Evolutionary conservation across 2,113 vertebrate species (phyloP).

Genomic region (Myrmecophaga tridactyla): DNA sequence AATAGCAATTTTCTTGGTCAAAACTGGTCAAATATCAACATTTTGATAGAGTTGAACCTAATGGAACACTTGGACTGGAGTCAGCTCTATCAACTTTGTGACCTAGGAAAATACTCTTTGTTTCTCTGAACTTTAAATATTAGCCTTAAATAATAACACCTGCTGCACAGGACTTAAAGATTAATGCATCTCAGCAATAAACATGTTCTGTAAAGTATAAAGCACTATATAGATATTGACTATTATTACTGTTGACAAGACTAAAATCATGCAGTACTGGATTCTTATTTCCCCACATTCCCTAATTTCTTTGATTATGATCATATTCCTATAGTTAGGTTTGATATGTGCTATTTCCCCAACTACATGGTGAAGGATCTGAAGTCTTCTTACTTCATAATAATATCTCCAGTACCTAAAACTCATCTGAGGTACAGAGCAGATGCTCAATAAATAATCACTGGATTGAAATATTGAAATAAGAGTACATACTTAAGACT

Average conservation of each 20-base stretch:
- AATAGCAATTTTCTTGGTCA: not conserved
- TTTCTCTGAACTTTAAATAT: constrained; percentile 17
- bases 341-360: not conserved
- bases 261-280: not conserved
- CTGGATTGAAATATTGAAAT: not conserved
- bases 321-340: not conserved
- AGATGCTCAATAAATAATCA: not conserved
- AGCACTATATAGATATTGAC: not conserved
- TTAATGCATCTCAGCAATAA: not conserved
- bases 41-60: not conserved
- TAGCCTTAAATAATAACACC: constrained; percentile 22
- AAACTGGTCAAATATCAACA: not conserved
- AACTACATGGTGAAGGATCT: not conserved
- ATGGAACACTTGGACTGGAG: not conserved
- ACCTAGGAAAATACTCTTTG: not conserved
- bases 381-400: not conserved
- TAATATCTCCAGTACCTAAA: not conserved
- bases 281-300: not conserved
- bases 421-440: not conserved
- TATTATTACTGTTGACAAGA: not conserved
- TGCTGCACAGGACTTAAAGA: not conserved
- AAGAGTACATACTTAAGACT: constrained; percentile 2
- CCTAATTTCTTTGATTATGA: not conserved
- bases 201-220: not conserved
- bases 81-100: not conserved